A percentile compares a stretch with the other conserved stretches of the same genome.
Evolutionary conservation across 2,888 invertebrate genomes (phyloP).

Genomic region (Oithona nana): DNA sequence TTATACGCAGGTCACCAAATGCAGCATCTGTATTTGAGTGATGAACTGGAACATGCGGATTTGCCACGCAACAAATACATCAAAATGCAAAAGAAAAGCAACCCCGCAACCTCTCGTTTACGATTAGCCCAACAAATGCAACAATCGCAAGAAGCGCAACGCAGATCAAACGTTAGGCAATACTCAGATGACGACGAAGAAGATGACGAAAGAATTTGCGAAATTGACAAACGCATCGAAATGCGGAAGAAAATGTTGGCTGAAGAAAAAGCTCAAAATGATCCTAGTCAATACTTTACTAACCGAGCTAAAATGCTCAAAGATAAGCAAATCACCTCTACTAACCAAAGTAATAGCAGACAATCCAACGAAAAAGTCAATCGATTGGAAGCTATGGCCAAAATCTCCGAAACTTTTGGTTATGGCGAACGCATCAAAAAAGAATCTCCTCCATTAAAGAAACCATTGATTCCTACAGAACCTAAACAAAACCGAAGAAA

Average conservation of each 20-base stretch:
- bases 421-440: background rate
- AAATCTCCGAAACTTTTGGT: background rate
- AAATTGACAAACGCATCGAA: background rate
- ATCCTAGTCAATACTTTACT: background rate
- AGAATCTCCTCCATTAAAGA: background rate
- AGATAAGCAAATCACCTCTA: background rate
- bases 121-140: background rate
- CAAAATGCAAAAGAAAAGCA: background rate
- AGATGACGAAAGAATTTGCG: background rate
- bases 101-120: background rate
- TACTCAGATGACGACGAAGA: background rate
- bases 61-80: background rate
- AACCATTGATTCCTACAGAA: background rate
- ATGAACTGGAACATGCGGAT: background rate
- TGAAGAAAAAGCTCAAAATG: background rate
- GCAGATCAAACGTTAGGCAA: background rate
- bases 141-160: background rate
- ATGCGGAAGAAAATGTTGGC: background rate
- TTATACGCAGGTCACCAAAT: background rate
- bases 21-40: background rate
- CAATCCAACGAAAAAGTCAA: background rate
- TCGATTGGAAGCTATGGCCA: background rate
- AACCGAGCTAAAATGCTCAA: background rate
- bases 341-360: background rate
- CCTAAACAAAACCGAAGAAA: background rate